Evolutionary conservation across 2,797 vertebrate species (phyloP), one percentile per base, ranked within the genome.

Genomic region (Meda fulgida): DNA sequence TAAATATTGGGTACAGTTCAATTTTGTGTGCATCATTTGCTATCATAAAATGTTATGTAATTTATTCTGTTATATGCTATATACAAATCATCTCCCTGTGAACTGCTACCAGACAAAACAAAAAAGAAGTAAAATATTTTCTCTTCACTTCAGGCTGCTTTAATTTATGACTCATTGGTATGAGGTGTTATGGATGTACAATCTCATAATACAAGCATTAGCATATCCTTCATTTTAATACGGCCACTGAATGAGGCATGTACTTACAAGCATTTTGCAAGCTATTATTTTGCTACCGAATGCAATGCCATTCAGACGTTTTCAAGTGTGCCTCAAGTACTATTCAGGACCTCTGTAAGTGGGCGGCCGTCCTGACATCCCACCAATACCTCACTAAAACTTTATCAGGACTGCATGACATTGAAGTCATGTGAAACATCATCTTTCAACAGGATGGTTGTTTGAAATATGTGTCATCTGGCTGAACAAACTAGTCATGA

Each of bases 221-320:
- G 80, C 80, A 73, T 82, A 63, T 82, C 70, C 70, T 84, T 66
- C 60, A 77, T 84, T 65, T 80, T 34, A 73, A 71, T 53, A 34
- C 71, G 85, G 66, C 67, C 85, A 48, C 72, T 23, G 34, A 76
- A 26, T 43, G 70, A 46, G 36, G 40, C 26, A 63, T 63, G 13
- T 48, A 13, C 70, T 48, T 82, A 23, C 67, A 63, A 60, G 48
- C 34, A 18, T 31, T 81, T 71, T 26, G 8, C 38, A 58, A 48
- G 67, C 69, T 63, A 72, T 72, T 60, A 71, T 31, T 72, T 46
- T 23, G 19, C 69, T 46, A 31, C 60, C 26, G 6, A 60, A 43
- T 34, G 19, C 53, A 75, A 23, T 81, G 51, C 40, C 55, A 21
- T 60, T 31, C 38, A 10, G 53, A 58, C 10, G 23, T 60, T 46